These are phyloP conservation scores for Pangasius larnaudii DNA, from an alignment of 2,797 vertebrate species.

Conservation along the genomic window DNA sequence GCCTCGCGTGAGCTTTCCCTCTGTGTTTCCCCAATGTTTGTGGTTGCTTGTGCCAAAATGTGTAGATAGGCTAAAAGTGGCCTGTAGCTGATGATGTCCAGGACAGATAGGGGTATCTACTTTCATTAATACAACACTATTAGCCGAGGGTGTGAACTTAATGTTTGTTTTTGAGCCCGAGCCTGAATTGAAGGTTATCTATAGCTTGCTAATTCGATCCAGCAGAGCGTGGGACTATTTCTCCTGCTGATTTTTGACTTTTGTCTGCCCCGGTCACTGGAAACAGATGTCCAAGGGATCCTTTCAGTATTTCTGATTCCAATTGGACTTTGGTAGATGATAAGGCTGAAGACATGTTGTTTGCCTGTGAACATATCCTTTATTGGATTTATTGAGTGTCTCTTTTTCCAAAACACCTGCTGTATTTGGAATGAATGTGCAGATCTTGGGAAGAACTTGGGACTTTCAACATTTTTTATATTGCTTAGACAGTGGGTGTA, in stretches of 20 bases:
- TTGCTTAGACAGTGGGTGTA: neutral
- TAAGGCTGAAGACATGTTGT: conserved; percentile 75
- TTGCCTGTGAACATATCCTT: conserved; percentile 76
- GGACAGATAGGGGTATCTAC: conserved; percentile 69
- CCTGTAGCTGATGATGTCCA: conserved; percentile 69
- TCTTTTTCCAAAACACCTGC: conserved; percentile 73
- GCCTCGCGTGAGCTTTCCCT: conserved; percentile 66
- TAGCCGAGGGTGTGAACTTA: conserved; percentile 75
- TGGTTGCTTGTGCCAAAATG: conserved; percentile 67
- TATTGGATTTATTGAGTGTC: conserved; percentile 72
- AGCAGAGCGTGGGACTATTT: conserved; percentile 64
- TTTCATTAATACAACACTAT: conserved; percentile 71
- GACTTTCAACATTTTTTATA: conserved; percentile 30
- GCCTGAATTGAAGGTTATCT: conserved; percentile 75
- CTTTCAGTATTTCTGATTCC: conserved; percentile 71
- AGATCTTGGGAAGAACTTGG: conserved; percentile 40
- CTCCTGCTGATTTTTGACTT: conserved; percentile 76
- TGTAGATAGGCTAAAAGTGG: conserved; percentile 68
- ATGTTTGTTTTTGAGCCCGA: conserved; percentile 66
- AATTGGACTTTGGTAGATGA: conserved; percentile 67
- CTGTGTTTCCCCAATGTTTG: conserved; percentile 63
- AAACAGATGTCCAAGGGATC: conserved; percentile 78
- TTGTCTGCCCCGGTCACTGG: conserved; percentile 72
- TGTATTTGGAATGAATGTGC: conserved; percentile 37
- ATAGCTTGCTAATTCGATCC: conserved; percentile 77